Evolutionary conservation across 2,888 invertebrate species (phyloP).

Genomic region (Torymus auratus): DNA sequence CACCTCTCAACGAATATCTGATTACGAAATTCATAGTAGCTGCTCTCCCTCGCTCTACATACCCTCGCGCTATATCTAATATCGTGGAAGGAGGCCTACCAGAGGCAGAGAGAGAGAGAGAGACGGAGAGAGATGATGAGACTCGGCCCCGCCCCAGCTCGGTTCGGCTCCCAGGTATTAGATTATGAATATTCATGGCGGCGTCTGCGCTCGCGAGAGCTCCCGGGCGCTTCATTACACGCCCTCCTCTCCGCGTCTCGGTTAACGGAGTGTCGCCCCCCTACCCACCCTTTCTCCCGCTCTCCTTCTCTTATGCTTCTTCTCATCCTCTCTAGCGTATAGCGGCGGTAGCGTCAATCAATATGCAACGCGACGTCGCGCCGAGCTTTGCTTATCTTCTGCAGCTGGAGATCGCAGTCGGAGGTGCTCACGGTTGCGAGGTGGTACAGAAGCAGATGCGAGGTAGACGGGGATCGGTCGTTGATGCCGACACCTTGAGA

Average conservation of each 20-base stretch:
- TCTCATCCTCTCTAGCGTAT: not conserved
- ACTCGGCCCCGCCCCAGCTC: slow-evolving; percentile 71
- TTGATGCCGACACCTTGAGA: no score
- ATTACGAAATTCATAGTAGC: slow-evolving; percentile 63
- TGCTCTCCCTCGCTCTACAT: slow-evolving; percentile 1
- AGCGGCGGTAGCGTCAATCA: slow-evolving; percentile 70
- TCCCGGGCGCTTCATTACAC: slow-evolving; percentile 74
- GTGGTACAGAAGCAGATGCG: no score
- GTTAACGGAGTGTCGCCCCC: slow-evolving; percentile 34
- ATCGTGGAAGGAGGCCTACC: slow-evolving; percentile 68
- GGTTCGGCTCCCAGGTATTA: slow-evolving; percentile 75
- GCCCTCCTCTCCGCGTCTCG: slow-evolving; percentile 62
- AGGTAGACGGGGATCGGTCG: no score
- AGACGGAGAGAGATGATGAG: slow-evolving; percentile 65
- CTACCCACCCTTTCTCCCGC: slow-evolving; percentile 34
- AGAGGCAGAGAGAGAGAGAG: no score
- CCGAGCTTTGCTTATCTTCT: slow-evolving; percentile 75
- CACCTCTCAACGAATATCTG: slow-evolving; percentile 54
- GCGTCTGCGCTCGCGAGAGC: slow-evolving; percentile 72
- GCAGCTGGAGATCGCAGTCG: slow-evolving; percentile 57
- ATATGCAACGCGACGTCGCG: slow-evolving; percentile 75
- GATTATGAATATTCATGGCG: slow-evolving; percentile 77
- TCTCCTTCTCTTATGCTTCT: not conserved
- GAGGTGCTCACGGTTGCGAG: no score
- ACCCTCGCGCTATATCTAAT: slow-evolving; percentile 70